Conservation (phyloP, 2,797 vertebrate genomes). For the Lateolabrax maculatus region DNA sequence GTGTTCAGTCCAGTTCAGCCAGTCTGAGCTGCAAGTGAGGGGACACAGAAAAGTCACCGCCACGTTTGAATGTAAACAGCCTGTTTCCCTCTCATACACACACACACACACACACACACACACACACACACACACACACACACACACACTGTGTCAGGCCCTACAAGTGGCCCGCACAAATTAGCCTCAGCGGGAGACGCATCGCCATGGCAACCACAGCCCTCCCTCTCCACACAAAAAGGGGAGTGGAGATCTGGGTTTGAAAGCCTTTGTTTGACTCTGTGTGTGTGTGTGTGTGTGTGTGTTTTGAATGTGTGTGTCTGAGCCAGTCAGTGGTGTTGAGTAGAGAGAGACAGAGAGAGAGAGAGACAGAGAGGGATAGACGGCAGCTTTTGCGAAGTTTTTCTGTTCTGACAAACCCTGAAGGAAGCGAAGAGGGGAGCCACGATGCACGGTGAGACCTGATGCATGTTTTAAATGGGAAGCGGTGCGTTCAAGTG, state of each 20-base stretch:
- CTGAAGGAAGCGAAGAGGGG: background rate
- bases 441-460: slow-evolving; percentile 70
- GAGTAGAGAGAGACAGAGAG: background rate
- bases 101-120: slow-evolving; percentile 24
- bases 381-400: slow-evolving; percentile 38
- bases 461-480: slow-evolving; percentile 13
- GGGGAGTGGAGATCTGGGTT: slow-evolving; percentile 77
- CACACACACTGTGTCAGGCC: slow-evolving; percentile 55
- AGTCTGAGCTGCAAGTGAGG: slow-evolving; percentile 2
- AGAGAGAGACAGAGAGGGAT: background rate
- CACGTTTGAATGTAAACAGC: slow-evolving; percentile 72
- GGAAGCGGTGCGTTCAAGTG: slow-evolving; percentile 38
- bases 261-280: slow-evolving; percentile 82
- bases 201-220: slow-evolving; percentile 82
- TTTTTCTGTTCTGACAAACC: slow-evolving; percentile 17
- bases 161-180: slow-evolving; percentile 83
- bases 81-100: slow-evolving; percentile 38
- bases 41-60: slow-evolving; percentile 29
- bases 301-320: slow-evolving; percentile 24
- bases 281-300: slow-evolving; percentile 16
- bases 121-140: slow-evolving; percentile 13
- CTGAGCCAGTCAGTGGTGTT: slow-evolving; percentile 13
- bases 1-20: background rate
- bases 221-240: slow-evolving; percentile 78
- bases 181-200: slow-evolving; percentile 86